A percentile compares a stretch with the other conserved stretches of the same genome.
These are phyloP conservation scores for Sarcoramphus papa DNA, from an alignment of 2,797 vertebrate species.

Conservation along the genomic window DNA sequence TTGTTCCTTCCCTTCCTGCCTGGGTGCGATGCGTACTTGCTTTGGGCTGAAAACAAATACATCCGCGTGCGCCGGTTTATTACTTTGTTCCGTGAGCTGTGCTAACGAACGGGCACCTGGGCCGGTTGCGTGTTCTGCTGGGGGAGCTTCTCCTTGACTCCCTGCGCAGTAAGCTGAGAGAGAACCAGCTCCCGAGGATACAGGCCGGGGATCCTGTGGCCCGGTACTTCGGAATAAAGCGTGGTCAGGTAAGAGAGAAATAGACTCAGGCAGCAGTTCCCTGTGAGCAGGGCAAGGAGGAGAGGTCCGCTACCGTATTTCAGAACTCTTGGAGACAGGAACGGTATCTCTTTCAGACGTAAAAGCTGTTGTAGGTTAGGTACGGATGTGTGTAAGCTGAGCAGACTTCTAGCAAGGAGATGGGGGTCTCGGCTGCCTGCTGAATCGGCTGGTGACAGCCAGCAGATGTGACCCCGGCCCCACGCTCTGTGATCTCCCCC, in stretches of 20 bases:
- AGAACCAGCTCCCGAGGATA: slow-evolving; percentile 95
- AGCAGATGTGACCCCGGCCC: neutral
- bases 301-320: accelerated
- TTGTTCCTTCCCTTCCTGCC: neutral
- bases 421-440: too few relatives aligned
- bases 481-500: too few relatives aligned
- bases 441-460: neutral
- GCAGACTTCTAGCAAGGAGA: neutral
- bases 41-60: accelerated
- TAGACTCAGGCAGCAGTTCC: accelerated
- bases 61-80: accelerated
- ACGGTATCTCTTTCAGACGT: accelerated
- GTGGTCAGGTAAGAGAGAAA: slow-evolving; percentile 84
- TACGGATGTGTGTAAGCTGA: accelerated
- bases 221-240: slow-evolving; percentile 95
- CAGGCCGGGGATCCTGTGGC: slow-evolving; percentile 96
- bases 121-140: neutral
- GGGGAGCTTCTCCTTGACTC: slow-evolving; percentile 41
- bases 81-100: too few relatives aligned
- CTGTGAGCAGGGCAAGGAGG: neutral
- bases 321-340: neutral
- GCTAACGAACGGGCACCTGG: accelerated
- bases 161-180: slow-evolving; percentile 86
- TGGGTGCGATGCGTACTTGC: accelerated
- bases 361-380: neutral